Percentiles rank a stretch among this genome's conserved stretches.
Conservation (phyloP, 2,888 invertebrate species). For the Muscina levida region DNA sequence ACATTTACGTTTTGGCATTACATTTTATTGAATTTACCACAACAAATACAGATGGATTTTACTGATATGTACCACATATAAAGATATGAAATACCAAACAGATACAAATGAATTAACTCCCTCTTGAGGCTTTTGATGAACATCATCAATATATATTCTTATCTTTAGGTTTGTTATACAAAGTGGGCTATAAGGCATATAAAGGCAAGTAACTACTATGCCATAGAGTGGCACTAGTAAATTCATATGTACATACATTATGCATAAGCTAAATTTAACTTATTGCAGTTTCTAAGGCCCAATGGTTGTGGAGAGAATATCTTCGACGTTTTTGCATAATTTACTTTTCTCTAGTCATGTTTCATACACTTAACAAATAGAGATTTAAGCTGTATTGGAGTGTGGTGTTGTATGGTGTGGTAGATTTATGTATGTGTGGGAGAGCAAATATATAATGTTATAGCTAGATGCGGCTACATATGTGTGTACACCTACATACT, state of each 20-base stretch:
- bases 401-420: neutral
- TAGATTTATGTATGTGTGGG: no score
- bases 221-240: no score
- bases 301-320: neutral
- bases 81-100: no score
- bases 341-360: constrained; percentile 10
- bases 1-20: neutral
- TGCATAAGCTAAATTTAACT: constrained; percentile 24
- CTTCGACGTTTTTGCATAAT: constrained; percentile 6
- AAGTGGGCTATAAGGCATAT: no score
- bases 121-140: neutral
- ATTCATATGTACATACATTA: neutral
- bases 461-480: no score
- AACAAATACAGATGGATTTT: neutral
- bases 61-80: no score
- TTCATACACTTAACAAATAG: neutral
- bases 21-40: neutral
- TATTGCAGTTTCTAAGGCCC: constrained; percentile 7
- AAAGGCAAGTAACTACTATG: no score
- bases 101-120: no score
- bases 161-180: neutral
- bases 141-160: constrained; percentile 3
- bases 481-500: no score
- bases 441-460: no score
- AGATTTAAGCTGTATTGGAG: neutral